Base-by-base conservation (phyloP, 2,113 vertebrate genomes). In the Pituophis catenifer region DNA sequence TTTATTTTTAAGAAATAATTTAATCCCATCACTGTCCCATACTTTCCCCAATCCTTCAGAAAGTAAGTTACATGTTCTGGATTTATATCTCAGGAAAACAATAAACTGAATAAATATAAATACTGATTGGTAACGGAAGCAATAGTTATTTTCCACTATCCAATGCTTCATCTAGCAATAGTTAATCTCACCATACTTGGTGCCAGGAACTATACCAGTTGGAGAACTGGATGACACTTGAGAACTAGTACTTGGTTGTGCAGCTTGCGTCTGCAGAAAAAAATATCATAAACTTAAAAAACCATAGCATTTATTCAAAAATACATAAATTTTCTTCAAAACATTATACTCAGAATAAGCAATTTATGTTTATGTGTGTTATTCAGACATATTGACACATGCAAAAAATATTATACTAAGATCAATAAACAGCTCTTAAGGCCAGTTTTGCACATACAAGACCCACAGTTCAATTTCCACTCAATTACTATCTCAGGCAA, bases 171-270 rank as follows among this genome's bases (percentile, higher is more conserved):
- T 3, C 50, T 59, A 90, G n/a, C 8, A 95, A 92, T 89, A 94
- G 0, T 86, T 95, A 44, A 44, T 87, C 81, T 98, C 97, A 98
- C 98, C 98, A 0, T 98, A 98, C 94, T 98, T 98, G 94, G 96
- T 97, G 88, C 98, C 98, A 94, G 98, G 98, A 95, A 98, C 97
- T 2, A 98, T 97, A 3, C 98, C 97, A 94, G 97, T 97, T 0
- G 98, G 97, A 93, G 97, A 91, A 94, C 97, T 91, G 0, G 97
- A 94, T 24, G 97, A 97, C 91, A 97, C 97, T 96, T 98, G 98
- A 91, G 97, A 93, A 94, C 97, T 97, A 89, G 98, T 97, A 93
- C 97, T 97, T 92, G 98, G 94, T 95, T 97, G 97, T 93, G 97
- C 97, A 92, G 97, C 96, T 9, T 98, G 98, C 11, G 97, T 97